These are phyloP conservation scores for Pterostichus niger DNA, from an alignment of 2,888 invertebrate genomes.

Conservation along the genomic window DNA sequence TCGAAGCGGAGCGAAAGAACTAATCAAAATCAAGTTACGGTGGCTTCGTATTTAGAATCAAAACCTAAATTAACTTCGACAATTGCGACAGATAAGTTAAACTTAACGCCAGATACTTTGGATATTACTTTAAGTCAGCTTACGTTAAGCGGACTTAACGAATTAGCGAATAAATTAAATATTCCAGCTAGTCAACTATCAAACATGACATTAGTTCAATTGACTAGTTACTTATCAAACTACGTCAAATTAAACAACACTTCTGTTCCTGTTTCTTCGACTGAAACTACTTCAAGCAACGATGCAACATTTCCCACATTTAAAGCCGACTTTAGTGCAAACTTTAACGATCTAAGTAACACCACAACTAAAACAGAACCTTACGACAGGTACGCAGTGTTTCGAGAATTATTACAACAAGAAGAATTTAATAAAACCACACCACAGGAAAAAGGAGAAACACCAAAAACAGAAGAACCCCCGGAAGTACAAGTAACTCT, in stretches of 20 bases:
- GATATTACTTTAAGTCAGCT: conserved; percentile 92
- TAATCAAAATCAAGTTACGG: conserved; percentile 69
- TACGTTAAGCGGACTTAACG: conserved; percentile 89
- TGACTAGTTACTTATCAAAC: conserved; percentile 88
- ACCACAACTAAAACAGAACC: conserved; percentile 69
- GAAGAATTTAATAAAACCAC: conserved; percentile 81
- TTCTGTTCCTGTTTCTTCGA: conserved; percentile 72
- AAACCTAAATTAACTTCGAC: conserved; percentile 72
- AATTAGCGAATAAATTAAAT: conserved; percentile 86
- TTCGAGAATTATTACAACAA: conserved; percentile 89
- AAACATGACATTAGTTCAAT: conserved; percentile 91
- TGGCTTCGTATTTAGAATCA: conserved; percentile 71
- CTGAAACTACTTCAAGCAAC: conserved; percentile 75
- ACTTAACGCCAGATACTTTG: conserved; percentile 76
- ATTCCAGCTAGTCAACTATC: conserved; percentile 89
- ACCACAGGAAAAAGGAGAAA: conserved; percentile 62
- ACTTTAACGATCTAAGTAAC: conserved; percentile 82
- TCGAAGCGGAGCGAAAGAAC: conserved; percentile 70
- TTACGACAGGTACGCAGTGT: conserved; percentile 92
- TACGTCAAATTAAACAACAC: conserved; percentile 77
- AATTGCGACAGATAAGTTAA: conserved; percentile 72
- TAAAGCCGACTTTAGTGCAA: conserved; percentile 84
- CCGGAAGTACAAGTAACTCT: conserved; percentile 54
- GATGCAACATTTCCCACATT: conserved; percentile 80
- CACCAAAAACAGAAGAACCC: conserved; percentile 56